phyloP scores from a whole-genome alignment of 2,113 vertebrate genomes.

The Pelecanoides urinatrix region DNA sequence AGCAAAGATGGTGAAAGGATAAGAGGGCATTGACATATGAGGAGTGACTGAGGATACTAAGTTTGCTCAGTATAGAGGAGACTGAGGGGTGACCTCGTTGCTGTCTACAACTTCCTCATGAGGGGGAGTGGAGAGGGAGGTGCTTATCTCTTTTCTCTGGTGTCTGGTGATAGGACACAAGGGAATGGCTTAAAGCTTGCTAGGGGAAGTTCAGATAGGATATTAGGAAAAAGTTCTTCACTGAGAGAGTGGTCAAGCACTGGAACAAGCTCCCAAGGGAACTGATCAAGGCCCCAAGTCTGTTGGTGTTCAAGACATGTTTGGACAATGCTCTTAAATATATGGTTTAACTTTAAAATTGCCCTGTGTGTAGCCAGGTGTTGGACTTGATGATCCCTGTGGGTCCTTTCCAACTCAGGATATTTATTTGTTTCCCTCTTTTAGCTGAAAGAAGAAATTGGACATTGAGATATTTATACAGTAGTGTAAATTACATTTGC shows the following conservation, averaged over 20 bases:
- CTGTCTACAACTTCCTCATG: neutral
- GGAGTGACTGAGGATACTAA: neutral
- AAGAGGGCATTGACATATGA: neutral
- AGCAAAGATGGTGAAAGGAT: neutral
- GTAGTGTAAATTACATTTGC: neutral
- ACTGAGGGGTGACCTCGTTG: neutral
- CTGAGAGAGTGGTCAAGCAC: neutral
- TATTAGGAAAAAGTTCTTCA: neutral
- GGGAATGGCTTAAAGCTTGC: neutral
- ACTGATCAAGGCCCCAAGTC: neutral
- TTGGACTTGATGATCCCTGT: neutral
- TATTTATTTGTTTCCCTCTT: neutral
- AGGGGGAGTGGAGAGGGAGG: neutral
- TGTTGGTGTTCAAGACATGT: neutral
- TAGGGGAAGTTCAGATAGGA: neutral
- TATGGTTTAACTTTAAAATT: neutral
- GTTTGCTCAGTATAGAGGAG: neutral
- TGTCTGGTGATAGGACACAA: accelerated
- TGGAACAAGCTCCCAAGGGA: neutral
- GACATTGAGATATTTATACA: neutral
- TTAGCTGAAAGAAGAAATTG: neutral
- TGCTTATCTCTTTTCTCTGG: accelerated
- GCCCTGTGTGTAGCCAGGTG: neutral
- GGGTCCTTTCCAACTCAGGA: neutral
- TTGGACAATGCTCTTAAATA: neutral